phyloP scores from a whole-genome alignment of 2,888 invertebrate genomes.

The Drosophila prolongata region DNA sequence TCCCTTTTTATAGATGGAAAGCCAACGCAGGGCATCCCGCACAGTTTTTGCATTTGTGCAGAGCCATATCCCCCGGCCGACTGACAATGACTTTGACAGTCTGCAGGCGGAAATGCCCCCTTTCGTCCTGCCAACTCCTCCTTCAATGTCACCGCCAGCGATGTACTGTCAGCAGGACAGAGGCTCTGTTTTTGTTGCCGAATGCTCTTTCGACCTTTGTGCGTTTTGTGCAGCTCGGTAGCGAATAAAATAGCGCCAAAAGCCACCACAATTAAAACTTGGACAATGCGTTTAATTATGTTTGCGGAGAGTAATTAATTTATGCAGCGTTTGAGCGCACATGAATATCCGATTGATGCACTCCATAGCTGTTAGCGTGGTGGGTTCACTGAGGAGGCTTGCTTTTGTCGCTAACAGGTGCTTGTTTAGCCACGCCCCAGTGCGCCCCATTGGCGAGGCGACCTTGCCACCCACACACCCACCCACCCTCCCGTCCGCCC shows the following conservation, averaged over 20 bases:
- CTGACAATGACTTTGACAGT: constrained; percentile 28
- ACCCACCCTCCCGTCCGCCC: background rate
- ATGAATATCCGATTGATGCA: constrained; percentile 23
- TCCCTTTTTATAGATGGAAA: background rate
- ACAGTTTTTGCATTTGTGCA: constrained; percentile 5
- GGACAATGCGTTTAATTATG: constrained; percentile 29
- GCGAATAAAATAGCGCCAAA: constrained; percentile 39
- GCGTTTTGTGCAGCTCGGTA: constrained; percentile 8
- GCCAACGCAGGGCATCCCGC: background rate
- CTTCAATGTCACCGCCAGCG: constrained; percentile 65
- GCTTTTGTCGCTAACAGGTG: constrained; percentile 20
- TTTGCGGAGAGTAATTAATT: constrained; percentile 37
- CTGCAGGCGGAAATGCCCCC: constrained; percentile 20
- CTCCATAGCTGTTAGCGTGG: background rate
- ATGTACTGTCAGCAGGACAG: constrained; percentile 51
- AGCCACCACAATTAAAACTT: constrained; percentile 23
- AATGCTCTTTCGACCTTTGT: constrained; percentile 37
- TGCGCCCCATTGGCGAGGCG: constrained; percentile 12
- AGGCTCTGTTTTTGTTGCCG: constrained; percentile 37
- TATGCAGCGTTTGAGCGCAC: constrained; percentile 20
- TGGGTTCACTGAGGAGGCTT: background rate
- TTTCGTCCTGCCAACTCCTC: constrained; percentile 18
- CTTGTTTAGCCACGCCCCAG: constrained; percentile 23
- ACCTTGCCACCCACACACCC: background rate
- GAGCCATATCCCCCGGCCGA: constrained; percentile 32